A percentile compares a stretch with the other conserved stretches of the same genome.
These are phyloP conservation scores for Perizoma flavofasciatum DNA, from an alignment of 2,888 invertebrate genomes.

Conservation along the genomic window DNA sequence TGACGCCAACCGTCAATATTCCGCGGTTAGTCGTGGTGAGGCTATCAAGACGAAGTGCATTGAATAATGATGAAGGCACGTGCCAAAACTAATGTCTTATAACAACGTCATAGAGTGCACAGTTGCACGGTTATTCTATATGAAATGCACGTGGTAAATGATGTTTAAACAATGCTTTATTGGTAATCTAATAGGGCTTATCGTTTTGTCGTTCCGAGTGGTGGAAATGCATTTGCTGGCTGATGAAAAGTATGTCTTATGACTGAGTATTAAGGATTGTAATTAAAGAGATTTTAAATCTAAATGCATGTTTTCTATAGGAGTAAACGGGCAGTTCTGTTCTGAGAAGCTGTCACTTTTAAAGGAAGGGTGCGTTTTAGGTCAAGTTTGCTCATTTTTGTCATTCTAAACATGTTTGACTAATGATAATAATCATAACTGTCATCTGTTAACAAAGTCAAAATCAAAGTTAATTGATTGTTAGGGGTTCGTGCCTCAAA, in stretches of 20 bases:
- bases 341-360: constrained; percentile 25
- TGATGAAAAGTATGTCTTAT: not conserved
- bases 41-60: constrained; percentile 24
- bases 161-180: constrained; percentile 23
- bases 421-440: no score
- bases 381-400: constrained; percentile 15
- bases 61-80: constrained; percentile 50
- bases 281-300: not conserved
- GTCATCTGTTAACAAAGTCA: no score
- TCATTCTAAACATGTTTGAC: not conserved
- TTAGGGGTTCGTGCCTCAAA: no score
- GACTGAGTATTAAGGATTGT: constrained; percentile 5
- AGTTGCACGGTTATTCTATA: not conserved
- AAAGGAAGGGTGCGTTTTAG: constrained; percentile 22
- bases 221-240: constrained; percentile 8
- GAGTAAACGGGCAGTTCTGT: constrained; percentile 10
- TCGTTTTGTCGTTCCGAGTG: constrained; percentile 6
- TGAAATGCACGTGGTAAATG: constrained; percentile 9
- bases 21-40: constrained; percentile 23
- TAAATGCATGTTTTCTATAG: constrained; percentile 3
- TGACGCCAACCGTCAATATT: constrained; percentile 22
- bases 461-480: no score
- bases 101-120: constrained; percentile 9
- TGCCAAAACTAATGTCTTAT: constrained; percentile 12
- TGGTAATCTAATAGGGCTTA: constrained; percentile 12